Base-by-base conservation (phyloP, 2,797 vertebrate species). In the Poecilia gillii region DNA sequence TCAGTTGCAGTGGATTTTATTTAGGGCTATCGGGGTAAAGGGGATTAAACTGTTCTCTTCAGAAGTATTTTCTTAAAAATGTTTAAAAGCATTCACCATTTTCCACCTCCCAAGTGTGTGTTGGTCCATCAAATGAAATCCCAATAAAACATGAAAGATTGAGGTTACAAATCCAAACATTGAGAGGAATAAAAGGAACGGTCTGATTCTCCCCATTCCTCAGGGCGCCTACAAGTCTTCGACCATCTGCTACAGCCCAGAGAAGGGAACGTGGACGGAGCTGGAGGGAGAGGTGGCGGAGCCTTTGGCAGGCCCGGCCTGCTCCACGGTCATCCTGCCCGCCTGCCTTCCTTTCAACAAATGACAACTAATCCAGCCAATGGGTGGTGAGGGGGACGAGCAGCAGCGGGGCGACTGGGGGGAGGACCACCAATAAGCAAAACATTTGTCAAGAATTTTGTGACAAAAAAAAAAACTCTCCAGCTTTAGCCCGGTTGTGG, bases 181-280 rank as follows among this genome's bases (percentile, higher is more conserved):
- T 6, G 16, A 28, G 39, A 81, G 28, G 41, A 74, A 25, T 64
- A 8, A 84, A 72, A 59, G 64, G 14, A 81, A 36, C 79, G 16
- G 84, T 47, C 75, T 72, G 13, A 76, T 79, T 75, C 81, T 74
- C 12, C 73, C 94, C 94, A 33, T 72, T 70, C 95, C 95, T 43
- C 95, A 99, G 99, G 99, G 99, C 53, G 98, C 99, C 73, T 99
- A 99, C 93, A 99, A 99, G 94, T 99, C 99, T 73, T 99, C 98
- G 16, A 99, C 99, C 83, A 99, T 99, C 95, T 99, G 98, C 94
- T 99, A 99, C 83, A 99, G 97, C 93, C 98, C 99, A 78, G 99
- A 99, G 93, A 99, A 99, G 90, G 98, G 96, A 88, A 97, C 96
- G 76, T 99, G 99, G 99, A 99, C 97, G 87, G 98, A 99, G 94